Evolutionary conservation across 2,797 vertebrate genomes (phyloP), one percentile per base, ranked within the genome.

Genomic region (Cuniculus paca): DNA sequence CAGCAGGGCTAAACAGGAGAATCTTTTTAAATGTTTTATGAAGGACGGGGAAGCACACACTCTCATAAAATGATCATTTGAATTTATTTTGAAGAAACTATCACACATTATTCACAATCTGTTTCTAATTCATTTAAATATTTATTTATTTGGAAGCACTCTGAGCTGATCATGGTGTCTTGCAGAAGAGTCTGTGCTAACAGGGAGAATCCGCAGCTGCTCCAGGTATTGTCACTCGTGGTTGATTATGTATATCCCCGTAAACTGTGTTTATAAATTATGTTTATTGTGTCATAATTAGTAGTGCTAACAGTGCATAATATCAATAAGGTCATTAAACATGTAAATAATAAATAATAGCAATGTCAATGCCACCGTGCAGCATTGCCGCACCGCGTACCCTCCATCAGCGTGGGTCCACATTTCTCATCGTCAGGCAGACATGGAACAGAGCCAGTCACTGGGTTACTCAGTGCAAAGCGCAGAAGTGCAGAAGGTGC

Each of bases 291-390:
- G 92, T 97, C 96, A 90, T 98, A 98, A 98, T 98, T 97, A 98
- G 96, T 97, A 95, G 61, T 60, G 90, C 95, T 98, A 98, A 98
- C 77, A 96, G 86, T 74, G 72, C 92, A 95, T 97, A 97, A 97
- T 98, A 97, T 97, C 98, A 98, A 94, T 98, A 98, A 98, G 82
- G 90, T 96, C 87, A 91, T 98, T 98, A 98, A 97, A 98, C 97
- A 98, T 97, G 98, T 98, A 98, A 98, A 98, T 97, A 98, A 98
- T 98, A 98, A 98, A 97, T 98, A 98, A 97, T 94, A 94, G 72
- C 82, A 96, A 88, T 98, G 97, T 96, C 97, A 97, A 97, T 96
- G 97, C 88, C 90, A 95, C 83, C 31, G 83, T 85, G 52, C 58
- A 93, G 86, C 42, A 94, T 78, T 97, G 97, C 90, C 93, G 94